A percentile compares a stretch with the other conserved stretches of the same genome.
Conservation (phyloP, 2,888 invertebrate species). For the Pseudococcus viburni region DNA sequence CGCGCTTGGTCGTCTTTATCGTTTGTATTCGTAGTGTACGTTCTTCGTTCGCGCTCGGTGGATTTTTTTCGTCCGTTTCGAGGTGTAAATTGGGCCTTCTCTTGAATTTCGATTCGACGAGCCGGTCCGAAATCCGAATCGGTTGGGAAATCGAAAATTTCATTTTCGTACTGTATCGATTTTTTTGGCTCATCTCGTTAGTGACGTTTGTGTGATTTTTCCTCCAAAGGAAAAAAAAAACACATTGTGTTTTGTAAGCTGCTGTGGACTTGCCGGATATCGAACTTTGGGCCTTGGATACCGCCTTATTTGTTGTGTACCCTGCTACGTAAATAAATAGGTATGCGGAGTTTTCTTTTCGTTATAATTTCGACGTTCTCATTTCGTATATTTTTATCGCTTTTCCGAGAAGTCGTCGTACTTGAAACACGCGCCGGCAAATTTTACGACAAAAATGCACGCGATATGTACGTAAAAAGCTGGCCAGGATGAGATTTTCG, state of each 20-base stretch:
- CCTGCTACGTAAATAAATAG: neutral
- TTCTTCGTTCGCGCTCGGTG: conserved; percentile 44
- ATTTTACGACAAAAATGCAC: neutral
- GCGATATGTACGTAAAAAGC: neutral
- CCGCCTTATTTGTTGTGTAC: neutral
- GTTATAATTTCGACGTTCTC: neutral
- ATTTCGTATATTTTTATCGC: neutral
- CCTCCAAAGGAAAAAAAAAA: neutral
- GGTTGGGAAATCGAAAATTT: neutral
- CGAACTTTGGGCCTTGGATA: neutral
- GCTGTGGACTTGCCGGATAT: neutral
- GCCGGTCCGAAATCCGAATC: neutral
- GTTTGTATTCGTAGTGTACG: conserved; percentile 3
- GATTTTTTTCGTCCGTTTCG: neutral
- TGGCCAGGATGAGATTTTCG: neutral
- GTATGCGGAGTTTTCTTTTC: conserved; percentile 3
- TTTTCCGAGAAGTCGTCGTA: neutral
- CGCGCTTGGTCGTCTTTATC: conserved; percentile 30
- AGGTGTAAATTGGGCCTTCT: conserved; percentile 27
- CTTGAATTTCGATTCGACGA: neutral
- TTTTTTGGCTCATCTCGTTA: neutral
- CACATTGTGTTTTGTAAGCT: neutral
- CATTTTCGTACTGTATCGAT: neutral
- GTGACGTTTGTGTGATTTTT: neutral
- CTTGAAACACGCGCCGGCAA: neutral